Percentiles rank a stretch among this genome's conserved stretches.
phyloP scores from a whole-genome alignment of 2,797 vertebrate species.

The Ctenopoma kingsleyae region DNA sequence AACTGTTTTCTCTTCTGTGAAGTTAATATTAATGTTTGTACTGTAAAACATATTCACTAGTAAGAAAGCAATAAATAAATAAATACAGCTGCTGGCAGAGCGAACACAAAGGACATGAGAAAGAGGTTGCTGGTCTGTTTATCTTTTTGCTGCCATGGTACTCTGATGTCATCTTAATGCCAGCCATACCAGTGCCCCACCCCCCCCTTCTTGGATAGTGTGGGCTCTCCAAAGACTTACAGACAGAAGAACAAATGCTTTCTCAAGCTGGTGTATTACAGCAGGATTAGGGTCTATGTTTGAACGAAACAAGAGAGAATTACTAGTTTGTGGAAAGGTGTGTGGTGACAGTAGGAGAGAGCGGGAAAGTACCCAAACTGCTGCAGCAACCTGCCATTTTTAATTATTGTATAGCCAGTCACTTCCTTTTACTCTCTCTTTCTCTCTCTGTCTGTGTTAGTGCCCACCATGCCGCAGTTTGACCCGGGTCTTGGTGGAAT shows the following conservation, averaged over 20 bases:
- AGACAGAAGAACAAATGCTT: slow-evolving; percentile 48
- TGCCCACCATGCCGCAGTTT: slow-evolving; percentile 97
- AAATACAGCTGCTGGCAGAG: neutral
- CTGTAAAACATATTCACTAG: neutral
- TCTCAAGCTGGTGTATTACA: slow-evolving; percentile 36
- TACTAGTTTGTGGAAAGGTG: slow-evolving; percentile 33
- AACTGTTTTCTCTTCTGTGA: neutral
- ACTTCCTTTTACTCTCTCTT: neutral
- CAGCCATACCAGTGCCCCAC: slow-evolving; percentile 44
- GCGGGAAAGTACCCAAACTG: slow-evolving; percentile 26
- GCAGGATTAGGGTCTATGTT: slow-evolving; percentile 40
- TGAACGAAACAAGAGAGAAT: slow-evolving; percentile 46
- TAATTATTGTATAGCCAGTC: neutral
- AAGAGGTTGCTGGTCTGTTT: slow-evolving; percentile 42
- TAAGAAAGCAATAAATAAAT: too few relatives aligned
- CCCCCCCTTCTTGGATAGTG: slow-evolving; percentile 18
- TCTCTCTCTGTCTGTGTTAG: slow-evolving; percentile 71
- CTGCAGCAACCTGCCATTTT: slow-evolving; percentile 2
- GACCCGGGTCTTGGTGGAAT: slow-evolving; percentile 95
- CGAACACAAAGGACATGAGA: slow-evolving; percentile 9
- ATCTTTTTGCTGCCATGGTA: slow-evolving; percentile 43
- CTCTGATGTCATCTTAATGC: slow-evolving; percentile 66
- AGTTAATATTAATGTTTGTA: neutral
- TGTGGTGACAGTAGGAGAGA: slow-evolving; percentile 3
- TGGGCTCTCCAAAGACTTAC: slow-evolving; percentile 33